A percentile compares a stretch with the other conserved stretches of the same genome.
Conservation (phyloP, 1,140 invertebrate species). For the Diachasma alloeum region DNA sequence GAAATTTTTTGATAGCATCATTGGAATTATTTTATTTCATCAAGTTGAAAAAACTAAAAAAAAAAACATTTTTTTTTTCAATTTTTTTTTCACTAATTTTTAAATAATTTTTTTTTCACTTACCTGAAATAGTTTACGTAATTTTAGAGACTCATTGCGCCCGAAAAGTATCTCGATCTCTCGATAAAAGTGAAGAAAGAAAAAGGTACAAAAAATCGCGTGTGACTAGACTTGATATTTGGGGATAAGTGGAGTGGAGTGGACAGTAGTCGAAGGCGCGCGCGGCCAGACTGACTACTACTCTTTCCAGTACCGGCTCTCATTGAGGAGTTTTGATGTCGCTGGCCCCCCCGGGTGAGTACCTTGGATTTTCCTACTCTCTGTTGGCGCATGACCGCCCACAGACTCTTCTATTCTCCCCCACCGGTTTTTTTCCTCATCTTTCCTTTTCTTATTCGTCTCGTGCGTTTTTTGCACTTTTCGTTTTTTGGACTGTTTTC, state of each 20-base stretch:
- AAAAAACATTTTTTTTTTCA: too few relatives aligned
- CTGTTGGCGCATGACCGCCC: constrained; percentile 27
- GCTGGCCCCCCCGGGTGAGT: constrained; percentile 13
- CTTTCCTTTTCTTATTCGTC: neutral
- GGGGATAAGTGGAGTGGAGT: neutral
- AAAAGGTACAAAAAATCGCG: too few relatives aligned
- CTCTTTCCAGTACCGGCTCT: constrained; percentile 10
- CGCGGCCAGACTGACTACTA: constrained; percentile 50
- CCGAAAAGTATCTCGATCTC: too few relatives aligned
- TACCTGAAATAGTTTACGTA: too few relatives aligned
- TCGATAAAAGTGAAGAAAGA: too few relatives aligned
- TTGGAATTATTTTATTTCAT: neutral
- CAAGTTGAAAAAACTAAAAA: too few relatives aligned
- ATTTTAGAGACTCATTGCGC: too few relatives aligned
- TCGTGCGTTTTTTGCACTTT: neutral
- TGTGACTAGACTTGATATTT: neutral
- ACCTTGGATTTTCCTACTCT: constrained; percentile 5
- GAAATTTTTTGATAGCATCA: too few relatives aligned
- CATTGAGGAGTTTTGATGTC: constrained; percentile 26
- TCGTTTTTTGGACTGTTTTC: neutral
- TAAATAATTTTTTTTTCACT: too few relatives aligned
- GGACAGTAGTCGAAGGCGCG: constrained; percentile 51
- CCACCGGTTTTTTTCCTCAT: neutral
- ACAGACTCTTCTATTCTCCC: neutral
- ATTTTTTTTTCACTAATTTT: neutral